phyloP scores from a whole-genome alignment of 2,888 invertebrate genomes.

The Iphiclides podalirius region DNA sequence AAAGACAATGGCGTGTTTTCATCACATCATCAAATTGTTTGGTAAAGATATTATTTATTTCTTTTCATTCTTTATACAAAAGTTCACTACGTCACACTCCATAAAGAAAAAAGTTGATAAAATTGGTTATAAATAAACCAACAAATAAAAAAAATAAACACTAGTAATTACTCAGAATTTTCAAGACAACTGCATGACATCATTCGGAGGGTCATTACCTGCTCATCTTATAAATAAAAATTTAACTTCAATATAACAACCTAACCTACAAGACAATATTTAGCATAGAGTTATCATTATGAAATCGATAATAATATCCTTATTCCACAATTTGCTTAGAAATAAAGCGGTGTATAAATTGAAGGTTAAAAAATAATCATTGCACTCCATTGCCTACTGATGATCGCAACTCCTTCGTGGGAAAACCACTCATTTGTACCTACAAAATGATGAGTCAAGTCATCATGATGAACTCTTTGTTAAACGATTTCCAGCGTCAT shows the following conservation, averaged over 20 bases:
- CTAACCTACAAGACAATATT: not conserved
- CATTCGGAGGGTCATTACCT: not conserved
- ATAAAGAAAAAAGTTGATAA: no score
- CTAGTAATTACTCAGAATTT: not conserved
- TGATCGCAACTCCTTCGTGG: not conserved
- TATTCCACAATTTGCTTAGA: not conserved
- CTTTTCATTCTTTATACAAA: no score
- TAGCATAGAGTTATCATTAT: slow-evolving; percentile 6
- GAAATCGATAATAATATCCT: slow-evolving; percentile 5
- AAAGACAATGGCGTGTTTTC: no score
- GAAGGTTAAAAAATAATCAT: slow-evolving; percentile 6
- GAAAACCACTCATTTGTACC: slow-evolving; percentile 3
- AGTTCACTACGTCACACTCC: no score
- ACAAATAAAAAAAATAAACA: no score
- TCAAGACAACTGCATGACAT: not conserved
- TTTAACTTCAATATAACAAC: not conserved
- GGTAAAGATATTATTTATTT: no score
- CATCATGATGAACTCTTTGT: not conserved
- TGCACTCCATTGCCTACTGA: not conserved
- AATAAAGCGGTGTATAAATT: not conserved
- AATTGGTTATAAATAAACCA: no score
- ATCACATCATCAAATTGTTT: no score
- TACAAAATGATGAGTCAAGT: not conserved
- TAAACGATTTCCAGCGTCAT: not conserved
- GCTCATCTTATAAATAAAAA: not conserved